A percentile compares a stretch with the other conserved stretches of the same genome.
These are phyloP conservation scores for Amaurobius ferox DNA, from an alignment of 2,888 invertebrate genomes.

Conservation along the genomic window DNA sequence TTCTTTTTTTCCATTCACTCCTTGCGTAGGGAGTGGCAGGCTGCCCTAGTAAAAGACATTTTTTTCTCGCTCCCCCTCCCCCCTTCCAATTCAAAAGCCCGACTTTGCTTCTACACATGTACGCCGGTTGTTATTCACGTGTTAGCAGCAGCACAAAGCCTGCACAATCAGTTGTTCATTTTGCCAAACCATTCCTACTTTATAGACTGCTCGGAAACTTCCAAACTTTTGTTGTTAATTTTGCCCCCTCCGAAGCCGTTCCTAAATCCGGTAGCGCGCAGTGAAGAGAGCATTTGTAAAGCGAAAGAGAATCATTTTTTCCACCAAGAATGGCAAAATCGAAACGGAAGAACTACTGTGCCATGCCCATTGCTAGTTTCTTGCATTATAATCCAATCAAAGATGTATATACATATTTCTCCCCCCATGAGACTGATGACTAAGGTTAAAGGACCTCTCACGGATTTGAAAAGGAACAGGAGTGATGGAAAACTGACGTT, in stretches of 20 bases:
- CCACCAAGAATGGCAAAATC: conserved; percentile 15
- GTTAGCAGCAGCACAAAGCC: conserved; percentile 64
- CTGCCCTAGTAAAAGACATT: conserved; percentile 59
- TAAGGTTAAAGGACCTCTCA: conserved; percentile 51
- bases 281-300: conserved; percentile 54
- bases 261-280: conserved; percentile 66
- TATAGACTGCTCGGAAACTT: conserved; percentile 43
- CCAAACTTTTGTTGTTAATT: conserved; percentile 26
- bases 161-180: conserved; percentile 66
- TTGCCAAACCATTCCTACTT: conserved; percentile 58
- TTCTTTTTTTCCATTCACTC: conserved; percentile 26
- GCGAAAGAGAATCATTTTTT: conserved; percentile 51
- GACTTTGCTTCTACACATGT: conserved; percentile 61
- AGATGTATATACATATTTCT: conserved; percentile 28
- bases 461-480: conserved; percentile 2
- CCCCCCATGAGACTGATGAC: not conserved
- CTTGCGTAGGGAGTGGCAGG: conserved; percentile 54
- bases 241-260: conserved; percentile 25
- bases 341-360: conserved; percentile 45
- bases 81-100: conserved; percentile 35
- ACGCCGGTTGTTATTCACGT: conserved; percentile 63
- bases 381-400: conserved; percentile 69
- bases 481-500: conserved; percentile 25
- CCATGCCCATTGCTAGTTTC: conserved; percentile 33
- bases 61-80: conserved; percentile 25